Conservation (phyloP, 2,113 vertebrate species). For the Ceyx cyanopectus region DNA sequence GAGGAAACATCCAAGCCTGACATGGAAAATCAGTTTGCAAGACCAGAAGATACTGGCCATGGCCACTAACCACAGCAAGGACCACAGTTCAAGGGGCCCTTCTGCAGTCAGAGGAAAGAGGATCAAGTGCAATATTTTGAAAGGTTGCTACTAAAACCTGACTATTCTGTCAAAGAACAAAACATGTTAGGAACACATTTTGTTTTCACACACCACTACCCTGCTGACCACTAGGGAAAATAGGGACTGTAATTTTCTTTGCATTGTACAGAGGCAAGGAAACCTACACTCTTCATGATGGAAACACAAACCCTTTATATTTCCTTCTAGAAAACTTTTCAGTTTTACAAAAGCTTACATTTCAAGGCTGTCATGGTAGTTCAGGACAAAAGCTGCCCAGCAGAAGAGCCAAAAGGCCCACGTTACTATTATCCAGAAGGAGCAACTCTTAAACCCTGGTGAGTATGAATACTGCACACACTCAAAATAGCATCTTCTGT, state of each 20-base stretch:
- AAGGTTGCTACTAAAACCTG: not conserved
- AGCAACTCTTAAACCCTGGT: not conserved
- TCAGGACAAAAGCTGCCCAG: not conserved
- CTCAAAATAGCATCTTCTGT: not conserved
- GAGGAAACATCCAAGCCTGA: not conserved
- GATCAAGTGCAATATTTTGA: not conserved
- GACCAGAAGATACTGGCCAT: not conserved
- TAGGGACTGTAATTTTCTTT: not conserved
- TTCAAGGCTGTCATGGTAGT: not conserved
- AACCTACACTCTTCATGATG: not conserved
- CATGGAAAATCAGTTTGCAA: not conserved
- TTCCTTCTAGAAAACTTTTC: not conserved
- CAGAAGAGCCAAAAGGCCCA: not conserved
- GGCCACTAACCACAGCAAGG: not conserved
- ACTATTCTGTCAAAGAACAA: not conserved
- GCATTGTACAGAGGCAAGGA: not conserved
- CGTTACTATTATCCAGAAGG: not conserved
- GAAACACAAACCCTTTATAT: not conserved
- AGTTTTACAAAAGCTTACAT: not conserved
- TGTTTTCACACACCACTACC: not conserved
- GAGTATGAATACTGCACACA: not conserved
- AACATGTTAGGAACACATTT: not conserved
- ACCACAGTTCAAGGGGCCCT: not conserved
- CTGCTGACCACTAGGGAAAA: not conserved
- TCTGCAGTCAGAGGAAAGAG: not conserved